Evolutionary conservation across 2,888 invertebrate genomes (phyloP), one percentile per base, ranked within the genome.

Genomic region (Xylota segnis): DNA sequence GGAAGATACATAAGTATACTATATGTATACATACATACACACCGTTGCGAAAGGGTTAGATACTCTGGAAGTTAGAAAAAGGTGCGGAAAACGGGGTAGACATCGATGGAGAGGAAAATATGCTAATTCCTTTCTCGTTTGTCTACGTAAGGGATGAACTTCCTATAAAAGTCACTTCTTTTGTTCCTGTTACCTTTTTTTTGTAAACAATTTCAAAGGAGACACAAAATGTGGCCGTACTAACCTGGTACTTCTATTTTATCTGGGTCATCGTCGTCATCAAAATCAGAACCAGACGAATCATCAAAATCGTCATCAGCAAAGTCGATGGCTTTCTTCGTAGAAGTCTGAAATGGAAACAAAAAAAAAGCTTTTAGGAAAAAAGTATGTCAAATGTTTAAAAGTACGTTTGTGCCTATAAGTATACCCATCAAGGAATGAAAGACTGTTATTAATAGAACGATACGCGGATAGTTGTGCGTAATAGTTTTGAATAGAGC

Each of bases 201-300:
- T 9, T 66, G 14, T 9, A 59, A 72, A 52, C 7, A 68, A 23
- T 14, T 56, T 66, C 0, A 58, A 70, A 23, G 40, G 47, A 32
- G 16, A 4, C 32, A 4, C 32, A 54, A 70, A 65, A 65, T 16
- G 23, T n/a, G 27, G 16, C 65, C 16, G 18, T 14, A 90, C 91
- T 93, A 92, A 96, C 97, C 97, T 91, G 97, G 97, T 54, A 97
- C 97, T 94, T 97, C 96, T 93, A 97, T 96, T 93, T 96, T 97
- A 92, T 97, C 97, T 76, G 97, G 97, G 94, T 97, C 97, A 89
- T 96, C 97, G 91, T 97, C 97, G 89, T 97, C 96, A 91, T 96
- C 96, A 90, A 96, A 96, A 91, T 96, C 96, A 40, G 94, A 94
- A 54, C 94, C 94, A 47, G 94, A 94, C 86, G 94, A 93, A 88